A percentile compares a stretch with the other conserved stretches of the same genome.
Conservation (phyloP, 2,888 invertebrate genomes). For the Sycophila texana region DNA sequence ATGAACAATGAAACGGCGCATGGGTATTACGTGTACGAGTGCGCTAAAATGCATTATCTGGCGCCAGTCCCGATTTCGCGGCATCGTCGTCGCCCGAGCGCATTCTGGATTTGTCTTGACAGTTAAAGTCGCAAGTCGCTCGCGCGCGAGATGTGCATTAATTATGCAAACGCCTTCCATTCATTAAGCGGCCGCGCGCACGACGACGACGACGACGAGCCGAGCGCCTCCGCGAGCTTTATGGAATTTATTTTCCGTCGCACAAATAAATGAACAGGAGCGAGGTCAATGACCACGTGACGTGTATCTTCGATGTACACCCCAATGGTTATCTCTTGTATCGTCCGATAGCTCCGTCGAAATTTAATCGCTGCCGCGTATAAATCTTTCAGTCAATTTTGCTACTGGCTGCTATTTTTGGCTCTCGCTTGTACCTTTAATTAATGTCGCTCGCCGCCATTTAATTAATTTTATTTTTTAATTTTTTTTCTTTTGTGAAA, state of each 20-base stretch:
- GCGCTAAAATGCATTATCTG: constrained; percentile 52
- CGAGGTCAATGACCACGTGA: constrained; percentile 52
- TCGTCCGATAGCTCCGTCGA: constrained; percentile 3
- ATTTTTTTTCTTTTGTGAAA: no score
- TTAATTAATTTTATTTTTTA: no score
- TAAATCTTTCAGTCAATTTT: not conserved
- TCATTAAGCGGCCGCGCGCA: constrained; percentile 54
- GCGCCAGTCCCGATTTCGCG: constrained; percentile 55
- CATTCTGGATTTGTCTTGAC: constrained; percentile 53
- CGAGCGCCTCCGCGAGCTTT: constrained; percentile 54
- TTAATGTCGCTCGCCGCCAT: not conserved
- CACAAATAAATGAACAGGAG: constrained; percentile 58
- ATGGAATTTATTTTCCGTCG: constrained; percentile 58
- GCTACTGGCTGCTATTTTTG: not conserved
- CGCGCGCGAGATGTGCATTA: constrained; percentile 60
- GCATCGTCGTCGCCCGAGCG: constrained; percentile 27
- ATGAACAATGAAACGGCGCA: constrained; percentile 12
- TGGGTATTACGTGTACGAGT: constrained; percentile 12
- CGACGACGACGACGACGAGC: not conserved
- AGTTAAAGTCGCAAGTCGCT: constrained; percentile 44
- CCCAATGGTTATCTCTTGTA: not conserved
- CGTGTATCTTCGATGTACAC: not conserved
- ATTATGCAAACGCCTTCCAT: constrained; percentile 62
- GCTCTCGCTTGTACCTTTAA: not conserved
- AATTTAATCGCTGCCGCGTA: constrained; percentile 9